Evolutionary conservation across 2,888 invertebrate genomes (phyloP), one percentile per base, ranked within the genome.

Genomic region (Emmelina monodactyla): DNA sequence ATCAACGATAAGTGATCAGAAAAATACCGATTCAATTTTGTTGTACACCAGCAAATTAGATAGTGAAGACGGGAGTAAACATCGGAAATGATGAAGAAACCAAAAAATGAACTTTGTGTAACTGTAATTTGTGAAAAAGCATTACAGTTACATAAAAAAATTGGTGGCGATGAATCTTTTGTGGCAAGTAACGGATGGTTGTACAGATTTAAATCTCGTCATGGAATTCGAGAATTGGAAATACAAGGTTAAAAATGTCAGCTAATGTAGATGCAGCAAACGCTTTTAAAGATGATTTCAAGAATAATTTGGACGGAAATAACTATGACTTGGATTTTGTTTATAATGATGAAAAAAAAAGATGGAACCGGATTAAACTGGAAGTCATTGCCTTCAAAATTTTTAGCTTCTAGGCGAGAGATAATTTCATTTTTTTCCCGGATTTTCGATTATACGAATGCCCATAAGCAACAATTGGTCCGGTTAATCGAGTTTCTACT

Each of bases 1-100:
- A 34, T 48, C 47, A 40, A 51, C 47, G 37, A 48, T 50, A 37
- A 45, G 44, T 43, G 50, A 50, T 42, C 49, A 47, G 38, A 49
- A 45, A 38, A 47, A 47, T 45, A 44, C 37, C 13, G 42, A 48
- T 43, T 41, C 42, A 40, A 50, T 50, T 47, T 42, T 50, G 40
- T 15, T 14, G 34, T 49, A 42, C 42, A 45, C 46, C 35, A 43
- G 43, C 44, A 45, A 44, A 45, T 43, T 46, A 28, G 34, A 46
- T 32, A 45, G 32, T 39, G 45, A 48, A 42, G 43, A 46, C 37
- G 40, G 47, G 36, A 43, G 44, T 47, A 43, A 42, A 43, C 41
- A 45, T 43, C 38, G 45, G 9, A 51, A 49, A 28, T 41, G 31
- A 47, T 48, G 46, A 49, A 46, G 35, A 48, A 46, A 42, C 37